Evolutionary conservation across 2,113 vertebrate genomes (phyloP), one percentile per base, ranked within the genome.

Genomic region (Galbula dea): DNA sequence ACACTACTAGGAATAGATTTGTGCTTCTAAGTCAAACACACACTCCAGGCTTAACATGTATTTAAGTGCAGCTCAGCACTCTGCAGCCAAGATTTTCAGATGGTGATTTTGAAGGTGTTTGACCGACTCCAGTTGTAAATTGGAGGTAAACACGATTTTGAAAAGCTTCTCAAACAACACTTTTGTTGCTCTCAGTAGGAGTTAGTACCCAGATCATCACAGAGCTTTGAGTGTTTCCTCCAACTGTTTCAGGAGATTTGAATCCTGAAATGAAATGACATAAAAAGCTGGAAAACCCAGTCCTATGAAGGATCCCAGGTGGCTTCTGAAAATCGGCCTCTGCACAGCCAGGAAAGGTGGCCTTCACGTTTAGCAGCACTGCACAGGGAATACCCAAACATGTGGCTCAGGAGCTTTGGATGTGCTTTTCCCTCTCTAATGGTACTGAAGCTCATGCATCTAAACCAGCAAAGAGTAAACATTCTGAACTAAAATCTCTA

Each of bases 371-470:
- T 5, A 34, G 59, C 46, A 87, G 39, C 51, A 59, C 26, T 10
- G n/a, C 57, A 27, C 4, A 2, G 24, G 32, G 19, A 76, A 59
- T n/a, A 27, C 12, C n/a, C 49, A 49, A 88, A 16, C 37, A 14
- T 0, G 3, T 2, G 6, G 8, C 48, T 75, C 11, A 14, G n/a
- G 22, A 19, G 36, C 30, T 34, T 36, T 0, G 2, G 8, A 3
- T 0, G 2, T 11, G 2, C 19, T 45, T 48, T 68, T n/a, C 7
- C 26, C 10, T 12, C 4, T 12, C 1, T 6, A 32, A 24, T 30
- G 26, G 20, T 30, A 67, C 41, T 14, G 23, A 59, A 49, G 13
- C 10, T 30, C 30, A 18, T 1, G 8, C 10, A 46, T 10, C 59
- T 54, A 24, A 78, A 81, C 49, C 4, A 85, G 24, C 54, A 85